Evolutionary conservation across 2,797 vertebrate species (phyloP).

Genomic region (Hydrocynus forskahlii): DNA sequence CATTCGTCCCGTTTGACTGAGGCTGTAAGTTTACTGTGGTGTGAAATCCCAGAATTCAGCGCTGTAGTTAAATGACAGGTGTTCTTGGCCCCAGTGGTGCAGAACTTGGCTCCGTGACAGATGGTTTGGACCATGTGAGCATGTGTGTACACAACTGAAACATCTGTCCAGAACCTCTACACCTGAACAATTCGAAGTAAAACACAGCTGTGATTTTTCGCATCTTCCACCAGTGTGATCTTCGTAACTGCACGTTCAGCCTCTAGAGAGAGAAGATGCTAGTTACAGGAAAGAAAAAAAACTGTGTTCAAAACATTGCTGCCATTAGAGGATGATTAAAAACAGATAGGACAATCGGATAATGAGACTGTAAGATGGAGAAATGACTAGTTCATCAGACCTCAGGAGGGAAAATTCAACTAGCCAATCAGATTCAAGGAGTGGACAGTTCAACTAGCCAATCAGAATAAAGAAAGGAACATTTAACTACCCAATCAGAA

Average conservation of each 20-base stretch:
- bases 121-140: slow-evolving; percentile 43
- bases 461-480: neutral
- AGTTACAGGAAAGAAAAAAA: too few species aligned
- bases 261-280: too few species aligned
- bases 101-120: slow-evolving; percentile 55
- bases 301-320: too few species aligned
- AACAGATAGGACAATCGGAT: too few species aligned
- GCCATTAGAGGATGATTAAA: too few species aligned
- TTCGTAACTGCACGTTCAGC: neutral
- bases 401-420: neutral
- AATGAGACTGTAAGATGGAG: too few species aligned
- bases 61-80: slow-evolving; percentile 54
- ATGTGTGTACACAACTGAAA: neutral
- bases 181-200: neutral
- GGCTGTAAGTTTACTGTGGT: neutral
- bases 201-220: slow-evolving; percentile 2
- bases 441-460: neutral
- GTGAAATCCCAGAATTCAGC: neutral
- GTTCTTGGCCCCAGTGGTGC: slow-evolving; percentile 64
- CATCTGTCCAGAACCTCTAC: slow-evolving; percentile 20
- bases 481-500: too few species aligned
- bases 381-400: too few species aligned
- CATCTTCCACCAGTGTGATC: neutral
- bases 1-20: too few species aligned
- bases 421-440: neutral